Evolutionary conservation across 1,140 invertebrate species (phyloP).

Genomic region (Drosophila burlai): DNA sequence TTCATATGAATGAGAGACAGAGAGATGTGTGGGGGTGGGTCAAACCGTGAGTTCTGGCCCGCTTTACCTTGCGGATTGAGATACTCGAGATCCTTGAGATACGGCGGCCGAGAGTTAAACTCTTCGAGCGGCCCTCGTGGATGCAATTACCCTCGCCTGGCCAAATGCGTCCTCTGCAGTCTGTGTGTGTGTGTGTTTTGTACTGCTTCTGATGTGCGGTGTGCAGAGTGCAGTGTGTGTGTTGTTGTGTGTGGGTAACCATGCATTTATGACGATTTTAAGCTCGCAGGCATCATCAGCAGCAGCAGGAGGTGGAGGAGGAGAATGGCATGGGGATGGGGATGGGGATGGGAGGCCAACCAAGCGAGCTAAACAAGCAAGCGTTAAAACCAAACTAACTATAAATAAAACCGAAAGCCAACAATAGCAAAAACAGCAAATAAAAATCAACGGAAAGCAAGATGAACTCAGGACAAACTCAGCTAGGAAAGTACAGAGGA

Average conservation of each 20-base stretch:
- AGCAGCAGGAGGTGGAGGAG: constrained; percentile 23
- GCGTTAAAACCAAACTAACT: constrained; percentile 78
- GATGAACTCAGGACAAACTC: constrained; percentile 15
- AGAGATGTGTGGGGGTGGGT: constrained; percentile 15
- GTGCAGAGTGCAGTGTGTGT: constrained; percentile 4
- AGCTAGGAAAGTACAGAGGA: not conserved
- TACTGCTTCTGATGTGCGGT: constrained; percentile 12
- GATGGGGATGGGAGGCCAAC: constrained; percentile 5
- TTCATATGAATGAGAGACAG: constrained; percentile 33
- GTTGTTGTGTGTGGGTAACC: constrained; percentile 61
- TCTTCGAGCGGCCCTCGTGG: constrained; percentile 25
- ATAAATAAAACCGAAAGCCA: constrained; percentile 79
- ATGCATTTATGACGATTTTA: constrained; percentile 82
- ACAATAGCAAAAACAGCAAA: constrained; percentile 49
- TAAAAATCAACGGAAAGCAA: constrained; percentile 22
- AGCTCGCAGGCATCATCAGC: constrained; percentile 74
- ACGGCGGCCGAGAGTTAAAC: not conserved
- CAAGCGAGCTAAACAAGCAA: constrained; percentile 46
- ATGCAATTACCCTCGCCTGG: constrained; percentile 43
- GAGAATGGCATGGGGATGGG: not conserved
- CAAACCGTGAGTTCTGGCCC: constrained; percentile 15
- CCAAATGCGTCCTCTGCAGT: constrained; percentile 35
- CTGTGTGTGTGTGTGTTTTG: constrained; percentile 6
- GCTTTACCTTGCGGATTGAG: constrained; percentile 16
- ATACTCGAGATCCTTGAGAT: constrained; percentile 27